phyloP scores from a whole-genome alignment of 2,888 invertebrate species.

The Encarsia formosa region DNA sequence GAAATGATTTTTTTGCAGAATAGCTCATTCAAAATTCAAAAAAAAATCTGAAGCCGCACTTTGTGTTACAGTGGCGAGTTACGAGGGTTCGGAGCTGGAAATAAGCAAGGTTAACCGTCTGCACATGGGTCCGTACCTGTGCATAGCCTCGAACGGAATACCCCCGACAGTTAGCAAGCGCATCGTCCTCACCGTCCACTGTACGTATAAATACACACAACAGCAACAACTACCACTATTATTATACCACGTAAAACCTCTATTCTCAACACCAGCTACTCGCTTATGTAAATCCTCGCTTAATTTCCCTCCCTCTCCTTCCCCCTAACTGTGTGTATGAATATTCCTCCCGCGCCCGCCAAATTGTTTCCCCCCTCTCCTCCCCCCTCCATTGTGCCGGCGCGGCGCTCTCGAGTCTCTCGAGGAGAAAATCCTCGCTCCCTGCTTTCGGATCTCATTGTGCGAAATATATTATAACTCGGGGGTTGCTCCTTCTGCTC shows the following conservation, averaged over 20 bases:
- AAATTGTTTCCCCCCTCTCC: no score
- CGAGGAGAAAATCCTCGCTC: neutral
- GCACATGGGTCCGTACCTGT: slow-evolving; percentile 74
- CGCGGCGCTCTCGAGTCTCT: no score
- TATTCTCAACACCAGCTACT: no score
- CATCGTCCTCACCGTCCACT: slow-evolving; percentile 65
- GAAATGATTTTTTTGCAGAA: no score
- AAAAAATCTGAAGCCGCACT: no score
- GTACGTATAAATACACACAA: slow-evolving; percentile 57
- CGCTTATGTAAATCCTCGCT: no score
- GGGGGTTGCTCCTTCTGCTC: neutral
- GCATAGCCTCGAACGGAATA: slow-evolving; percentile 77
- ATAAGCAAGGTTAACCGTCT: slow-evolving; percentile 66
- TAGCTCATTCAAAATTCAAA: no score
- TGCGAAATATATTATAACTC: neutral
- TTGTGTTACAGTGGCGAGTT: slow-evolving; percentile 49
- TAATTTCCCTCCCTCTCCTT: neutral
- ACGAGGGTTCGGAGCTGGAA: slow-evolving; percentile 63
- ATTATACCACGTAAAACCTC: no score
- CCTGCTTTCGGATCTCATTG: slow-evolving; percentile 8
- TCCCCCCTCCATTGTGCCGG: no score
- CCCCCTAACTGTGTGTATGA: no score
- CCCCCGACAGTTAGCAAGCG: slow-evolving; percentile 56
- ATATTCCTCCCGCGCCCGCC: no score
- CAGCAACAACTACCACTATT: no score